A percentile compares a stretch with the other conserved stretches of the same genome.
Conservation (phyloP, 2,113 vertebrate species). For the Empidonax alnorum region DNA sequence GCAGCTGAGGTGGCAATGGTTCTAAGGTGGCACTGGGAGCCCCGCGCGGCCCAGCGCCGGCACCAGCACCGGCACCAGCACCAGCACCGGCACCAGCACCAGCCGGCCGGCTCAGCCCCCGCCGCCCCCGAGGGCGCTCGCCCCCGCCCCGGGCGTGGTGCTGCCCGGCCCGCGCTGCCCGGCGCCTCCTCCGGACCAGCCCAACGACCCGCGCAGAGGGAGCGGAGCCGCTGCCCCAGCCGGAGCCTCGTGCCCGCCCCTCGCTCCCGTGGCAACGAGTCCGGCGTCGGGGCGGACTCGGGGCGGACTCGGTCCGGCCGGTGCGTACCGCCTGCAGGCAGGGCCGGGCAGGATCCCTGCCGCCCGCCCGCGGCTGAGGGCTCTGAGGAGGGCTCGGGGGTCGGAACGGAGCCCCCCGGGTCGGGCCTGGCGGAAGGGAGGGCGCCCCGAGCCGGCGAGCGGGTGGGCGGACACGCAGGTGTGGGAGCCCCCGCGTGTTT, state of each 20-base stretch:
- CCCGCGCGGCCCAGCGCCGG: not conserved
- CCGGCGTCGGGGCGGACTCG: not conserved
- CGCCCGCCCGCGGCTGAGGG: not conserved
- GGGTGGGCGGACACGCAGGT: not conserved
- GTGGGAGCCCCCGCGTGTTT: not conserved
- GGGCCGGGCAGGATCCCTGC: not conserved
- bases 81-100: rapidly evolving
- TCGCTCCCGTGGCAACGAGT: constrained; percentile 37
- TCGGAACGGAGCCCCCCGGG: not conserved
- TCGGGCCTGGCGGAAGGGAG: no score
- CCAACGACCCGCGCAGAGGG: not conserved
- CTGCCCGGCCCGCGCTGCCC: not conserved
- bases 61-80: not conserved
- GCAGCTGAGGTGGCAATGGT: not conserved
- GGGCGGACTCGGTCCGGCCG: not conserved
- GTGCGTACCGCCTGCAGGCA: not conserved
- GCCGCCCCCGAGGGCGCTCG: no score
- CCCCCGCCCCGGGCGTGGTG: not conserved
- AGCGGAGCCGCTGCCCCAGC: no score
- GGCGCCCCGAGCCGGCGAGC: not conserved
- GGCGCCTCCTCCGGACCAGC: not conserved
- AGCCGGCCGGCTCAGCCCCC: rapidly evolving
- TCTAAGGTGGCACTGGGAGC: not conserved
- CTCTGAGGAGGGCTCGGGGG: not conserved
- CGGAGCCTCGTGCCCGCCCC: not conserved